A percentile compares a stretch with the other conserved stretches of the same genome.
Conservation (phyloP, 1,140 invertebrate species). For the Drosophila gunungcola region DNA sequence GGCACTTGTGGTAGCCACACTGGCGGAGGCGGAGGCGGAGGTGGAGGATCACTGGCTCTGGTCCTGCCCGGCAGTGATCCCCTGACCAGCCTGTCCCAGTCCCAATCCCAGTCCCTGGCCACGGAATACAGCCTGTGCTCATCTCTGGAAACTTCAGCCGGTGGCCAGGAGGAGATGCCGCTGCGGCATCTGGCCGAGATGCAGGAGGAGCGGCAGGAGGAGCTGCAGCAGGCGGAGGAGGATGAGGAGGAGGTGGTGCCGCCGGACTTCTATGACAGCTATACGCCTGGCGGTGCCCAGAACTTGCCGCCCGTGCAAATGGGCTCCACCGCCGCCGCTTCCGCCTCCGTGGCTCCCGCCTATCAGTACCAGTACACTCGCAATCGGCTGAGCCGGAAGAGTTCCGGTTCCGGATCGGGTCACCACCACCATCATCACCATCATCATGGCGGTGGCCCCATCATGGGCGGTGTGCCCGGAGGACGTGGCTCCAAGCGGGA, state of each 20-base stretch:
- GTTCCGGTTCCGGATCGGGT: conserved; percentile 57
- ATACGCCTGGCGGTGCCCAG: conserved; percentile 69
- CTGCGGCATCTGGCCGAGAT: conserved; percentile 10
- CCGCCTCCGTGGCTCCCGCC: conserved; percentile 44
- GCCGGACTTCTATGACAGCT: conserved; percentile 76
- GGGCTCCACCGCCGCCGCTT: conserved; percentile 9
- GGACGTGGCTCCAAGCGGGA: conserved; percentile 68
- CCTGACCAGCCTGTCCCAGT: conserved; percentile 55
- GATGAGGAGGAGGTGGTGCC: conserved; percentile 73
- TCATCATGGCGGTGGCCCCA: conserved; percentile 27
- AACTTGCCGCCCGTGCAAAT: conserved; percentile 44
- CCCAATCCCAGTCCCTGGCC: conserved; percentile 57
- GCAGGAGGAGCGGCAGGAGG: conserved; percentile 27
- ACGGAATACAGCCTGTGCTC: conserved; percentile 73
- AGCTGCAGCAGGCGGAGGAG: conserved; percentile 16
- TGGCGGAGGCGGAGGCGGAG: conserved; percentile 3
- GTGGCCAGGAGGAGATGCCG: conserved; percentile 6
- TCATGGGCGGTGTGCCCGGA: conserved; percentile 10
- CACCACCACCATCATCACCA: conserved; percentile 54
- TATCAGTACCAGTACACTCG: conserved; percentile 81
- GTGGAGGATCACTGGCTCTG: conserved; percentile 26
- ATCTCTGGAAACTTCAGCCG: conserved; percentile 30
- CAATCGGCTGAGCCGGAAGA: conserved; percentile 75
- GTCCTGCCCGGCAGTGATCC: conserved; percentile 72
- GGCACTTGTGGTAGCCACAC: no score